phyloP scores from a whole-genome alignment of 1,140 invertebrate species.

The Cryptotermes secundus region DNA sequence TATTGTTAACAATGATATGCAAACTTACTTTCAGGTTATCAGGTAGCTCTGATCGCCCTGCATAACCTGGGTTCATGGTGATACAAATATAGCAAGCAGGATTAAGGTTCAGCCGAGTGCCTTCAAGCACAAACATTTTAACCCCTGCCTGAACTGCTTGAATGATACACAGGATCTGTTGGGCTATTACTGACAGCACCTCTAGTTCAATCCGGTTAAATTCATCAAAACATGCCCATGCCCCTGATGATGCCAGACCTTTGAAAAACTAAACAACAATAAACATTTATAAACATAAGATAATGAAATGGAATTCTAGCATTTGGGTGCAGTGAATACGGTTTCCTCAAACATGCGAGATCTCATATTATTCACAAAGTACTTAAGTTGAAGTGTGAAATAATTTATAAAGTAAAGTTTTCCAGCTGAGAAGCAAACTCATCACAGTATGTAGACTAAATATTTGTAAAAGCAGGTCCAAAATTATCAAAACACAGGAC shows the following conservation, averaged over 20 bases:
- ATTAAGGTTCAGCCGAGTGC: conserved; percentile 77
- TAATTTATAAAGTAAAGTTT: no score
- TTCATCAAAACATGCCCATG: conserved; percentile 94
- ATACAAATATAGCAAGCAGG: conserved; percentile 85
- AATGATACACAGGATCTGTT: conserved; percentile 81
- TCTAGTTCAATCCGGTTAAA: conserved; percentile 94
- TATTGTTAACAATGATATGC: no score
- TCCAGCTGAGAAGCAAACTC: no score
- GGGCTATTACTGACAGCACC: conserved; percentile 78
- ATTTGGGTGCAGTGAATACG: no score
- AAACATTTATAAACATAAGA: neutral
- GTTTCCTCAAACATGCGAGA: no score
- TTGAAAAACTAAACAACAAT: conserved; percentile 64
- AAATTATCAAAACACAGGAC: no score
- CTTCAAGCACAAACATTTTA: conserved; percentile 80
- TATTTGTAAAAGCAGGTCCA: no score
- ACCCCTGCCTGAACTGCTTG: conserved; percentile 71
- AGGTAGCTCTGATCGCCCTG: conserved; percentile 80
- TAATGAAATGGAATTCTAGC: no score
- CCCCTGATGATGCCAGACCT: conserved; percentile 83
- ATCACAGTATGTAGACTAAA: no score
- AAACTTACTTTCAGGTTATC: conserved; percentile 76
- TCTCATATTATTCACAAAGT: no score
- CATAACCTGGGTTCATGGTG: conserved; percentile 93
- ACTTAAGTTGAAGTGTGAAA: no score